These are phyloP conservation scores for Zeus faber DNA, from an alignment of 2,113 vertebrate genomes.

Conservation along the genomic window DNA sequence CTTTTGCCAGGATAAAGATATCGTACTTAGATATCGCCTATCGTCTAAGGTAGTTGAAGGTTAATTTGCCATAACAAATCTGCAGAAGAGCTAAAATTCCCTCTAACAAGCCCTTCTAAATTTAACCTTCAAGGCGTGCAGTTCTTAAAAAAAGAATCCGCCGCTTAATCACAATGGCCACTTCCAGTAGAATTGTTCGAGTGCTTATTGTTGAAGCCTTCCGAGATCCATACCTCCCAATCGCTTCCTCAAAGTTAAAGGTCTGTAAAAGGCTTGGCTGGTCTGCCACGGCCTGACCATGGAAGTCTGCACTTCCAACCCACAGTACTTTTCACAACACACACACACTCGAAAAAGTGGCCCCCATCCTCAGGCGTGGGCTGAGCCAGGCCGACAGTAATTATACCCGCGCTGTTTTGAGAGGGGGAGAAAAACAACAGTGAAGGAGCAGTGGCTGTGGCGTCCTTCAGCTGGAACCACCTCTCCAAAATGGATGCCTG, in stretches of 20 bases:
- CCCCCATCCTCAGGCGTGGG: slow-evolving; percentile 53
- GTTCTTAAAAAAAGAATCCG: no score
- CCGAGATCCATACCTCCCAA: slow-evolving; percentile 35
- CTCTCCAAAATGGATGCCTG: slow-evolving; percentile 61
- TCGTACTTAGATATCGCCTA: no score
- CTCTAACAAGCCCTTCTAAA: no score
- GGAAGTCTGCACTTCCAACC: slow-evolving; percentile 42
- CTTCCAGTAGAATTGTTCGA: no score
- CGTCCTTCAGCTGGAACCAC: slow-evolving; percentile 55
- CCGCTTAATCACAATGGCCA: no score
- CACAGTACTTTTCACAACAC: slow-evolving; percentile 44
- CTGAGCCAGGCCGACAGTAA: slow-evolving; percentile 64
- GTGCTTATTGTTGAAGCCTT: slow-evolving; percentile 3
- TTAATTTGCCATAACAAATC: not conserved
- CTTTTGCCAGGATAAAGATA: not conserved
- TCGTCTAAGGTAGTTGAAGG: not conserved
- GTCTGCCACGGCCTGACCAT: slow-evolving; percentile 45
- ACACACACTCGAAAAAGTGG: slow-evolving; percentile 34
- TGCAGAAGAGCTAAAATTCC: no score
- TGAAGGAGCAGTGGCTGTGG: slow-evolving; percentile 51
- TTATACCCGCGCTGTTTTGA: slow-evolving; percentile 69
- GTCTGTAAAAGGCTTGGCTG: slow-evolving; percentile 37
- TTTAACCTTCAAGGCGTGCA: not conserved
- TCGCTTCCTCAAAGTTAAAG: slow-evolving; percentile 37
- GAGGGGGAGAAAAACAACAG: slow-evolving; percentile 67